Conservation (phyloP, 2,797 vertebrate genomes). For the Lepus oiostolus region DNA sequence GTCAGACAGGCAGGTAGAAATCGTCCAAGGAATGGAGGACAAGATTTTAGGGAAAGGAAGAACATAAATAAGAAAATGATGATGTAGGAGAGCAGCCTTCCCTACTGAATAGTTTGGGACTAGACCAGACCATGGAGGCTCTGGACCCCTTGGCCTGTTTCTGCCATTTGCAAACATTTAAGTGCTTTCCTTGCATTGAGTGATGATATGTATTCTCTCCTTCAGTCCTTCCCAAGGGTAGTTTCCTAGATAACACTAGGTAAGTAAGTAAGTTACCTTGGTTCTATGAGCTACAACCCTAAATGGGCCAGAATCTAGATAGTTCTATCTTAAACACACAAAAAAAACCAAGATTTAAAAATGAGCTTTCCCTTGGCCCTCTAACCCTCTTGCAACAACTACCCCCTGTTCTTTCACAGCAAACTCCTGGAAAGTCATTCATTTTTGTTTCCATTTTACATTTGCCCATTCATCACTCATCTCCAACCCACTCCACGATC, state of each 20-base stretch:
- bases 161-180: not conserved
- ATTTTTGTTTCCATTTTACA: not conserved
- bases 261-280: not conserved
- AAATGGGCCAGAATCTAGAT: not conserved
- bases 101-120: not conserved
- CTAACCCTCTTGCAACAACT: not conserved
- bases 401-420: not conserved
- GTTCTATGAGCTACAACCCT: conserved; percentile 29
- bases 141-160: not conserved
- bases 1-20: not conserved
- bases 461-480: not conserved
- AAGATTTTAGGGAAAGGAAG: conserved; percentile 19
- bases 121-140: not conserved
- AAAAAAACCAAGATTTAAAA: not conserved
- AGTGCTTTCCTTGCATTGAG: not conserved
- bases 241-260: not conserved
- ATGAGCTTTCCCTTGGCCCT: not conserved
- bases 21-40: conserved; percentile 17
- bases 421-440: not conserved
- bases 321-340: conserved; percentile 41
- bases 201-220: not conserved
- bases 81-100: not conserved
- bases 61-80: not conserved
- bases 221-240: not conserved
- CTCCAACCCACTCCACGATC: not conserved